phyloP scores from a whole-genome alignment of 2,888 invertebrate species.

The Alentia gelatinosa region DNA sequence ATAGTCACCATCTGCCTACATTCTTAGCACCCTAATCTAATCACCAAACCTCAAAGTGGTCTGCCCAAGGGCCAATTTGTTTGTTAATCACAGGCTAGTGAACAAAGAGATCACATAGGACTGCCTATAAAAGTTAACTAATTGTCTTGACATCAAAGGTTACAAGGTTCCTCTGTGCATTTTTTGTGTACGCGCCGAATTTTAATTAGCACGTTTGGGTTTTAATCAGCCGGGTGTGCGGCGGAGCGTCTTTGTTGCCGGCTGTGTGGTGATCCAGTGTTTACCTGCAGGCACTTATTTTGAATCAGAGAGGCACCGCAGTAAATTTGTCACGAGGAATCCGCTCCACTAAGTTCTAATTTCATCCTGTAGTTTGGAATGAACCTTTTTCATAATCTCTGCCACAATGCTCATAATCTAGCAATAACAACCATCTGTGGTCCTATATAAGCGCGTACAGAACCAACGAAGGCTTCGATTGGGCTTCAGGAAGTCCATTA shows the following conservation, averaged over 20 bases:
- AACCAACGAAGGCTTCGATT: too few relatives aligned
- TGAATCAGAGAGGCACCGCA: background rate
- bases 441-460: too few relatives aligned
- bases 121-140: background rate
- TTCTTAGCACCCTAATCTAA: too few relatives aligned
- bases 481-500: too few relatives aligned
- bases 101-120: background rate
- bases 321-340: background rate
- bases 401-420: background rate
- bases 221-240: background rate
- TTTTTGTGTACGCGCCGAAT: background rate
- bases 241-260: background rate
- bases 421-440: too few relatives aligned
- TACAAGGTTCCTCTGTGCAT: background rate
- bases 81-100: background rate
- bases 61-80: background rate
- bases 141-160: background rate
- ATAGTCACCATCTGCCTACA: too few relatives aligned
- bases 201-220: background rate
- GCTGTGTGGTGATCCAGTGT: background rate
- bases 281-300: background rate
- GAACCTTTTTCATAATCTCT: background rate
- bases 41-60: too few relatives aligned
- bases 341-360: background rate
- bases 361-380: background rate